Evolutionary conservation across 2,888 invertebrate genomes (phyloP).

Genomic region (Sepioteuthis lessoniana): DNA sequence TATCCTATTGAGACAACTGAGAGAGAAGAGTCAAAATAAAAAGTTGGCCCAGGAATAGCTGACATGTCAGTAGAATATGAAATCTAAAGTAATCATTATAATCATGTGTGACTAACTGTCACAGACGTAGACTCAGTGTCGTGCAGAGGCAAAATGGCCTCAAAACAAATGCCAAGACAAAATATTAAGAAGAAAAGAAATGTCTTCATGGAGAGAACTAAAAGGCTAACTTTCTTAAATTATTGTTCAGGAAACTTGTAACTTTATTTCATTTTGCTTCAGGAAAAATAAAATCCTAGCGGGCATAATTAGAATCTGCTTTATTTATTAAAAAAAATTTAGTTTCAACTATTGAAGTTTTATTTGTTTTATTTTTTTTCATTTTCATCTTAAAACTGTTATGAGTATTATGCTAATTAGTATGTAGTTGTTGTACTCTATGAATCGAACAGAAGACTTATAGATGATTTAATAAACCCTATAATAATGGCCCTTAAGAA

Average conservation of each 20-base stretch:
- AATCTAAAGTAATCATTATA: background rate
- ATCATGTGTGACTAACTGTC: constrained; percentile 33
- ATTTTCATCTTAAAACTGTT: too few species aligned
- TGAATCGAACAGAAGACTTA: too few species aligned
- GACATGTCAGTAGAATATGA: background rate
- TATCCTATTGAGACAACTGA: background rate
- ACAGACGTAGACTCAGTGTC: constrained; percentile 12
- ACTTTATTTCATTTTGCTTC: background rate
- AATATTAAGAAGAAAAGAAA: background rate
- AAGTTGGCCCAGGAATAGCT: background rate
- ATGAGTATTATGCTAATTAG: too few species aligned
- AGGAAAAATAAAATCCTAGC: background rate
- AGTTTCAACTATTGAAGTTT: too few species aligned
- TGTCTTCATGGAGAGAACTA: background rate
- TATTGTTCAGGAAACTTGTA: background rate
- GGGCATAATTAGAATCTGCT: background rate
- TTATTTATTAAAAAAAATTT: background rate
- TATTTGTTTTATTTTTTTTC: too few species aligned
- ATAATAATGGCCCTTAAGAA: too few species aligned
- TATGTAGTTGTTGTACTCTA: too few species aligned
- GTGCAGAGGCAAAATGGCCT: background rate
- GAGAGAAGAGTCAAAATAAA: background rate
- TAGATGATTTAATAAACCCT: too few species aligned
- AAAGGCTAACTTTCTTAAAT: background rate
- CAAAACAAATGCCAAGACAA: background rate